A percentile compares a stretch with the other conserved stretches of the same genome.
Evolutionary conservation across 2,797 vertebrate genomes (phyloP).

Genomic region (Characodon lateralis): DNA sequence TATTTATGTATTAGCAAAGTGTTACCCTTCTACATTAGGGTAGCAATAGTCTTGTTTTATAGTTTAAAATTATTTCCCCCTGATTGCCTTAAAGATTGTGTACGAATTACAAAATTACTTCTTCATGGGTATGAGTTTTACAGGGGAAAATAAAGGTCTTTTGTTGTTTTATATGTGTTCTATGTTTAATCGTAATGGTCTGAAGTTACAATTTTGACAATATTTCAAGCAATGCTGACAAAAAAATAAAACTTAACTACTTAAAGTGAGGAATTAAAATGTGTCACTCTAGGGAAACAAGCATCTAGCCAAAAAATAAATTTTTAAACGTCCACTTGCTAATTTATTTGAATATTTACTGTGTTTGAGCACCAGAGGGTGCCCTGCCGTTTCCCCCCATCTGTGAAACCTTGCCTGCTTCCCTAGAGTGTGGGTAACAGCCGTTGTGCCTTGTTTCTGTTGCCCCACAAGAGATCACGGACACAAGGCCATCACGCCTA

Average conservation of each 20-base stretch:
- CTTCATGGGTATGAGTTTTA: neutral
- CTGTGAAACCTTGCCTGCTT: slow-evolving; percentile 38
- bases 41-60: neutral
- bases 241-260: neutral
- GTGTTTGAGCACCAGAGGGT: slow-evolving; percentile 10
- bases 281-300: neutral
- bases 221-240: neutral
- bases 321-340: neutral
- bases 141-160: neutral
- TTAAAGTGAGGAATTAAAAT: neutral
- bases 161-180: slow-evolving; percentile 1
- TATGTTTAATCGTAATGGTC: slow-evolving; percentile 9
- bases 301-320: neutral
- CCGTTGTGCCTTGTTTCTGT: slow-evolving; percentile 73
- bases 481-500: slow-evolving; percentile 71
- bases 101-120: neutral
- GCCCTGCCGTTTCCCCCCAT: slow-evolving; percentile 33
- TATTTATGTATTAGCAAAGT: neutral
- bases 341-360: neutral
- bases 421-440: slow-evolving; percentile 70
- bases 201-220: neutral
- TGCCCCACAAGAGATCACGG: slow-evolving; percentile 81
- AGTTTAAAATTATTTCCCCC: neutral
- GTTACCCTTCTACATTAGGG: neutral
- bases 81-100: neutral